Evolutionary conservation across 2,113 vertebrate species (phyloP).

Genomic region (Gymnorhina tibicen): DNA sequence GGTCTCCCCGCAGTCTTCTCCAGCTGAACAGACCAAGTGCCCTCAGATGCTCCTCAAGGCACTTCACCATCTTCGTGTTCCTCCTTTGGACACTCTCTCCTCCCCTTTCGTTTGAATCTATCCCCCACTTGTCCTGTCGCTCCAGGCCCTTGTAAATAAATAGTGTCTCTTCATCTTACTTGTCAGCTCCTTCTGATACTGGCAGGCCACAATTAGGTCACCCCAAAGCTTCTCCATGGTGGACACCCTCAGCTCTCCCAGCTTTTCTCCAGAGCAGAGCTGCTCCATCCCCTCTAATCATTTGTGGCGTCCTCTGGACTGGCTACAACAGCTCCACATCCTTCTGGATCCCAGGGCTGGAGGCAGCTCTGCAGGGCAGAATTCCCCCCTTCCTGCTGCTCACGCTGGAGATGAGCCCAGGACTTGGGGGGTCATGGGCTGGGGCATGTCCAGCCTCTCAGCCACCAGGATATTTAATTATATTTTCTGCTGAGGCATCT

Average conservation of each 20-base stretch:
- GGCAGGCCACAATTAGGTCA: background rate
- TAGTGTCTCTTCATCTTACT: background rate
- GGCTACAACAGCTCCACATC: background rate
- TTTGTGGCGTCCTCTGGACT: background rate
- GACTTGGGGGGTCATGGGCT: background rate
- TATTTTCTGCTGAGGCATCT: background rate
- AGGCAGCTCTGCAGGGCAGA: background rate
- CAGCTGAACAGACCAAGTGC: background rate
- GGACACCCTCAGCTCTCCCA: background rate
- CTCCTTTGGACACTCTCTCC: background rate
- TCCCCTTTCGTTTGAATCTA: background rate
- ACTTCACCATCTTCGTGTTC: background rate
- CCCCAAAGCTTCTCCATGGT: background rate
- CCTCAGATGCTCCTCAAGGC: background rate
- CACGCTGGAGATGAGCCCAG: background rate
- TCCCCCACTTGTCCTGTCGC: too few relatives aligned
- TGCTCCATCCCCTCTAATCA: background rate
- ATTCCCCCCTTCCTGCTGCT: background rate
- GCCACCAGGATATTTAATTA: rapidly evolving
- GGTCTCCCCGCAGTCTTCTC: background rate
- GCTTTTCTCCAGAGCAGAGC: background rate
- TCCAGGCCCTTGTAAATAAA: background rate
- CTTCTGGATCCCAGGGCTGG: background rate
- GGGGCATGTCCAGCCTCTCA: background rate
- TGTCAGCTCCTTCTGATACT: background rate